Conservation (phyloP, 1,140 invertebrate genomes). For the Zaprionus kolodkinae region DNA sequence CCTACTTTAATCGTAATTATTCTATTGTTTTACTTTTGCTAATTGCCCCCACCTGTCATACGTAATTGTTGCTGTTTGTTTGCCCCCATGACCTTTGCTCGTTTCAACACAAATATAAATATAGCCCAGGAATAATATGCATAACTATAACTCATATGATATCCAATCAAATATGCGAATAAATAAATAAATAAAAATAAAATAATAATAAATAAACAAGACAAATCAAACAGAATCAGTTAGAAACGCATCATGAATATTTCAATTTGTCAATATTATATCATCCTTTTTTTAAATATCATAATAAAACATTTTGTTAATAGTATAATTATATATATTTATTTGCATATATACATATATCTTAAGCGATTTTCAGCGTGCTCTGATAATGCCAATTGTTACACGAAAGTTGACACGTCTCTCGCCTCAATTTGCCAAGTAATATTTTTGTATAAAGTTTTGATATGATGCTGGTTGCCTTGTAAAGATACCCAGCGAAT, state of each 20-base stretch:
- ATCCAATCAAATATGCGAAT: slow-evolving; percentile 1
- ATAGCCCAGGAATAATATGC: slow-evolving; percentile 31
- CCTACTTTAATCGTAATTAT: slow-evolving; percentile 31
- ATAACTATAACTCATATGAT: slow-evolving; percentile 19
- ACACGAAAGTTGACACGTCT: slow-evolving; percentile 77
- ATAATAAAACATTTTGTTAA: slow-evolving; percentile 29
- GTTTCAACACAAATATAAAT: slow-evolving; percentile 11
- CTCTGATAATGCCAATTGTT: slow-evolving; percentile 82
- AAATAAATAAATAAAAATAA: too few relatives aligned
- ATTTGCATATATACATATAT: slow-evolving; percentile 27
- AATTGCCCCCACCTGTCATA: slow-evolving; percentile 50
- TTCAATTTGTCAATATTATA: slow-evolving; percentile 24
- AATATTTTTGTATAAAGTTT: slow-evolving; percentile 28
- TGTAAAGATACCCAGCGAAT: slow-evolving; percentile 27
- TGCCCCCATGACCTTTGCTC: slow-evolving; percentile 13
- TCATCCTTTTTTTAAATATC: slow-evolving; percentile 42
- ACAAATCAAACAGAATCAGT: neutral
- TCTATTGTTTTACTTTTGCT: slow-evolving; percentile 43
- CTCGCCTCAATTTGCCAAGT: slow-evolving; percentile 44
- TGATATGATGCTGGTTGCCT: neutral
- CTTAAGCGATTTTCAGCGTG: slow-evolving; percentile 43
- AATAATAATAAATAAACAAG: too few relatives aligned
- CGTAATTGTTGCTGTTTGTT: slow-evolving; percentile 24
- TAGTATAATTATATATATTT: slow-evolving; percentile 10
- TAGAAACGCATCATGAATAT: slow-evolving; percentile 1